Percentiles rank a stretch among this genome's conserved stretches.
phyloP scores from a whole-genome alignment of 2,888 invertebrate species.

The Cordilura impudica region DNA sequence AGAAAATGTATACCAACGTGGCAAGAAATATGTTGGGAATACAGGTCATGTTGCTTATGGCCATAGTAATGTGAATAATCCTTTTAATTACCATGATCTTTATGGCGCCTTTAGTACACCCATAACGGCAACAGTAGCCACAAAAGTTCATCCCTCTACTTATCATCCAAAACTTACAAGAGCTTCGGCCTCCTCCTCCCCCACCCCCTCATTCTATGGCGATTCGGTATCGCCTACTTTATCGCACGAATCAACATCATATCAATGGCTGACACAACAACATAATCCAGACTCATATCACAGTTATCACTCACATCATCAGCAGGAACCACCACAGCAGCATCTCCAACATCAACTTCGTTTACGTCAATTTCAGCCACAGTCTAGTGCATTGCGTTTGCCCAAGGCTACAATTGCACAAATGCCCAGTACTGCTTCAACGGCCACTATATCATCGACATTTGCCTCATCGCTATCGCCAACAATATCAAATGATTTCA shows the following conservation, averaged over 20 bases:
- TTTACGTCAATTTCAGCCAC: conserved; percentile 12
- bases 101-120: conserved; percentile 64
- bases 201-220: neutral
- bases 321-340: conserved; percentile 12
- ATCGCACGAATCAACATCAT: conserved; percentile 49
- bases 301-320: conserved; percentile 52
- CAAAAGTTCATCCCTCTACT: conserved; percentile 38
- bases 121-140: conserved; percentile 55
- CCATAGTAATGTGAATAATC: conserved; percentile 66
- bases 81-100: conserved; percentile 61
- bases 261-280: conserved; percentile 59
- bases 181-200: neutral
- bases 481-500: conserved; percentile 33
- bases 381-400: conserved; percentile 31
- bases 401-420: conserved; percentile 47
- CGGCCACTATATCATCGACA: neutral
- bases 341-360: conserved; percentile 14
- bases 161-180: conserved; percentile 42
- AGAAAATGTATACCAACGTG: conserved; percentile 47
- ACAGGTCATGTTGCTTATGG: conserved; percentile 60
- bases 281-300: conserved; percentile 55
- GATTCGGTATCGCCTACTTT: neutral
- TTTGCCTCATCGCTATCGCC: conserved; percentile 50
- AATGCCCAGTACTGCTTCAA: conserved; percentile 37
- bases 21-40: conserved; percentile 45